Base-by-base conservation (phyloP, 2,888 invertebrate genomes). In the Malacosoma neustria region DNA sequence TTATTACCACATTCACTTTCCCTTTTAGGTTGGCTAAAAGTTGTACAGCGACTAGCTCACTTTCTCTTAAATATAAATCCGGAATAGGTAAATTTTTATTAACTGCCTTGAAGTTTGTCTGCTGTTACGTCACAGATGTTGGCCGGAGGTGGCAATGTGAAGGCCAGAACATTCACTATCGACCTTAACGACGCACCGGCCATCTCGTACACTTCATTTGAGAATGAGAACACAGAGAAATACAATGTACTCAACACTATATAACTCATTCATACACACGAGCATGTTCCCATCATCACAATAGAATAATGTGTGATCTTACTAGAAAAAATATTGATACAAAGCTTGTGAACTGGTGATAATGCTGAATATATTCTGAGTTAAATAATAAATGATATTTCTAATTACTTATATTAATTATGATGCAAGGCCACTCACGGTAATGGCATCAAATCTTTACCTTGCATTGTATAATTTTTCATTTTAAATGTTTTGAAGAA, bases 91-190 rank as follows among this genome's bases (percentile, higher is more conserved):
- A 22, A 9, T 7, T 22, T 7, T 39, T 38, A 33, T 38, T 38
- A 39, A 49, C 46, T 47, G 44, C 42, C 42, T 37, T 42, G 43
- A 56, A 55, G 59, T 59, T 51, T 61, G 59, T 54, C 57, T 5
- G 55, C 40, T 46, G 55, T 64, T 67, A 65, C 68, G 67, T 72
- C 66, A 67, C 56, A 53, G 49, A 62, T 61, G 55, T 65, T 49
- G 57, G 53, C 57, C 59, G 56, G 49, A 49, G 42, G 46, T 50
- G 54, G 57, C 80, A 77, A 74, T 73, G 75, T 74, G 73, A 79
- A 81, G 80, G 81, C 61, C 70, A 61, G 51, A 48, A 60, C 71
- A 54, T 67, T 73, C 73, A 68, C 72, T 61, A 61, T 54, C 57
- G 68, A 55, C 70, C 68, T 72, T 51, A 57, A 40, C 48, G 46